Evolutionary conservation across 2,888 invertebrate species (phyloP).

Genomic region (Dromius quadrimaculatus): DNA sequence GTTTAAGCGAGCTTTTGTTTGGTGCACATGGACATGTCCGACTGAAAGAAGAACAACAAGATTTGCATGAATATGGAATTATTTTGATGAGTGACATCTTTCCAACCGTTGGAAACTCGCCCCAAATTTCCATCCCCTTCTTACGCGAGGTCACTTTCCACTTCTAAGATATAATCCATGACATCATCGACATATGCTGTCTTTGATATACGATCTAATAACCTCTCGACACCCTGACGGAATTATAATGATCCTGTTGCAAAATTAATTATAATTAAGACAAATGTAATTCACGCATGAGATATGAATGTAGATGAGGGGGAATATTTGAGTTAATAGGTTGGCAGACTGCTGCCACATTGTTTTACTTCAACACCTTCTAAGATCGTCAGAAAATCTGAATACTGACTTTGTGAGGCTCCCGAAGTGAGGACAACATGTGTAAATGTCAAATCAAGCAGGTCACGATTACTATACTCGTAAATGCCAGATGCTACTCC

Average conservation of each 20-base stretch:
- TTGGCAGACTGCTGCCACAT: too few relatives aligned
- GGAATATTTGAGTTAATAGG: not conserved
- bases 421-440: not conserved
- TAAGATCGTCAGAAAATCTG: not conserved
- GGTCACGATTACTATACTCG: conserved; percentile 1
- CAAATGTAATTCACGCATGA: not conserved
- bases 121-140: not conserved
- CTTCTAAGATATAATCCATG: not conserved
- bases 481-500: conserved; percentile 45
- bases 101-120: not conserved
- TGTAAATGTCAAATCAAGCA: conserved; percentile 30
- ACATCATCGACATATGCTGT: conserved; percentile 30
- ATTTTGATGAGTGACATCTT: conserved; percentile 1
- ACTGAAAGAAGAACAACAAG: not conserved
- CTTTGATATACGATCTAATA: conserved; percentile 30
- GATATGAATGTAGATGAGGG: not conserved
- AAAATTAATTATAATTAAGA: too few relatives aligned
- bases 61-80: conserved; percentile 21
- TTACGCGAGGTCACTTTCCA: not conserved
- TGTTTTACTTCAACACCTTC: too few relatives aligned
- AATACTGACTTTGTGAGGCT: too few relatives aligned
- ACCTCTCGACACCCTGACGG: too few relatives aligned
- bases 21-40: not conserved
- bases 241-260: too few relatives aligned
- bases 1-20: conserved; percentile 39